Conservation (phyloP, 2,797 vertebrate species). For the Melopsittacus undulatus region DNA sequence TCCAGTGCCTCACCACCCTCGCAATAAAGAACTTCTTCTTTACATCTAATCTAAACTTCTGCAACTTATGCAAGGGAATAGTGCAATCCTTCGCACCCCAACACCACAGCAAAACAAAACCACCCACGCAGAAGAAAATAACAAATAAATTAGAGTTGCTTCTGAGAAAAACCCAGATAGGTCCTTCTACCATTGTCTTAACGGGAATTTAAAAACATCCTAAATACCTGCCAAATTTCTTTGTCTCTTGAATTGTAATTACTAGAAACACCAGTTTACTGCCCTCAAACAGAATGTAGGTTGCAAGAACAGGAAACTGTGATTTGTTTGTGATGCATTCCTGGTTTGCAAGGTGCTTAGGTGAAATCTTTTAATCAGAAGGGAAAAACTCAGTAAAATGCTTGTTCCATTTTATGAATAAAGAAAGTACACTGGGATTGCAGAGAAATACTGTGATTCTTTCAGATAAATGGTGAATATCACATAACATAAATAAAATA, state of each 20-base stretch:
- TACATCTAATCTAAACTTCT: background rate
- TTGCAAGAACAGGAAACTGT: background rate
- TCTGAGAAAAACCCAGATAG: background rate
- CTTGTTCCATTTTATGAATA: background rate
- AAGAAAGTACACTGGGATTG: background rate
- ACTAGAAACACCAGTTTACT: background rate
- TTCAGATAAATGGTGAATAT: background rate
- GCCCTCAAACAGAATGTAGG: background rate
- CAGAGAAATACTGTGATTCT: background rate
- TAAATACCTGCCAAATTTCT: background rate
- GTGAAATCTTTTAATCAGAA: background rate
- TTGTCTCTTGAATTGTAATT: background rate
- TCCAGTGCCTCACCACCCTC: background rate
- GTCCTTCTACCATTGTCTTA: background rate
- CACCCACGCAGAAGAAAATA: background rate
- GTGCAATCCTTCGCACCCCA: accelerated
- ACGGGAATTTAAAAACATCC: background rate
- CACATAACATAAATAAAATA: background rate
- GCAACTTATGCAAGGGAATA: background rate
- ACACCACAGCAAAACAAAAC: background rate
- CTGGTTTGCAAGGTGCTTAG: background rate
- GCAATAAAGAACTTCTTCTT: background rate
- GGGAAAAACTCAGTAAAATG: background rate
- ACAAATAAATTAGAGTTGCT: background rate
- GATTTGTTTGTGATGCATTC: background rate